Percentiles rank a stretch among this genome's conserved stretches.
These are phyloP conservation scores for Zaprionus africanus DNA, from an alignment of 1,140 invertebrate species.

Conservation along the genomic window DNA sequence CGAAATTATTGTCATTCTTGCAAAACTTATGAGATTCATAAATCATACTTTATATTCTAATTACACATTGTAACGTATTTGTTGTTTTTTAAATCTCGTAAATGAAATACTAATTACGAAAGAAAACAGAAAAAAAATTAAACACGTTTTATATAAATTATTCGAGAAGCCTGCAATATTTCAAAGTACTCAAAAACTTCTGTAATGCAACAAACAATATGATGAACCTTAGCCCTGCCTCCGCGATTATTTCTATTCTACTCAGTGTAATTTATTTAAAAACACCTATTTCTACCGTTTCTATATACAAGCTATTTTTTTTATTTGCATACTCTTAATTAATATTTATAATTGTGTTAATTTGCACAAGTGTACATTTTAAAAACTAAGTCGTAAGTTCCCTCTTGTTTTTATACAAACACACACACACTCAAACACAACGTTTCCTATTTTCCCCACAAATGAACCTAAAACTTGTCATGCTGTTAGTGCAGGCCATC, in stretches of 20 bases:
- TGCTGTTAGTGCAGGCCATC: conserved; percentile 60
- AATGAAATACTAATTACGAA: conserved; percentile 20
- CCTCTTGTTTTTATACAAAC: conserved; percentile 30
- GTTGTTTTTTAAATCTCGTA: conserved; percentile 36
- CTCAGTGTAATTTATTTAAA: conserved; percentile 67
- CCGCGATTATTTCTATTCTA: conserved; percentile 31
- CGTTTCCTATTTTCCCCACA: conserved; percentile 28
- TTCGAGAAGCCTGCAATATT: conserved; percentile 18
- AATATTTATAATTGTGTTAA: conserved; percentile 34
- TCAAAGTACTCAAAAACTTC: conserved; percentile 39
- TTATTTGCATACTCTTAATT: conserved; percentile 35
- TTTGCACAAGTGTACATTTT: conserved; percentile 67
- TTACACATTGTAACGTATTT: conserved; percentile 27
- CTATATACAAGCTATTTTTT: conserved; percentile 33
- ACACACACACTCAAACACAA: not conserved
- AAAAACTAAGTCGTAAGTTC: conserved; percentile 49
- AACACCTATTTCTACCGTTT: conserved; percentile 20
- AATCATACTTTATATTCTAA: conserved; percentile 36
- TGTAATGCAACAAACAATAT: conserved; percentile 20
- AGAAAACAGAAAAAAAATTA: conserved; percentile 11
- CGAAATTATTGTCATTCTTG: conserved; percentile 95
- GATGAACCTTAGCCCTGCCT: conserved; percentile 40
- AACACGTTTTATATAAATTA: conserved; percentile 28
- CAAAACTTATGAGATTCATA: conserved; percentile 91
- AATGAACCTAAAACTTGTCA: conserved; percentile 48